phyloP scores from a whole-genome alignment of 2,113 vertebrate species.

The Cyprinodon tularosa region DNA sequence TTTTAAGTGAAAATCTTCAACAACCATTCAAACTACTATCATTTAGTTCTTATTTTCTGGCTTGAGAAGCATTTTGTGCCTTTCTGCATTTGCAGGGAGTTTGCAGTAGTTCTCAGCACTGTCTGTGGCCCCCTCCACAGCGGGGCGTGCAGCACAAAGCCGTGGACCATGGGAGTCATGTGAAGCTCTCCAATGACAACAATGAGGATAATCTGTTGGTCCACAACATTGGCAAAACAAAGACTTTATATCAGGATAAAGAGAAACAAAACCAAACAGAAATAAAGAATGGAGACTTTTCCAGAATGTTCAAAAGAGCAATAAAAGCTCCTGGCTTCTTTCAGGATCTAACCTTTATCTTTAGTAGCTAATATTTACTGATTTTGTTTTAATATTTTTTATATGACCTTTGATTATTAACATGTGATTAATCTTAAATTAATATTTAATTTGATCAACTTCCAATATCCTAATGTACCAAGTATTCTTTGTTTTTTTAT shows the following conservation, averaged over 20 bases:
- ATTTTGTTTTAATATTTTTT: not conserved
- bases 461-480: too few relatives aligned
- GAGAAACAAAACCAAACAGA: not conserved
- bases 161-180: conserved; percentile 34
- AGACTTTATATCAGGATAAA: not conserved
- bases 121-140: conserved; percentile 24
- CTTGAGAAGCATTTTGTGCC: conserved; percentile 18
- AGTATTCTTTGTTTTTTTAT: too few relatives aligned
- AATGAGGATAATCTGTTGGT: conserved; percentile 44
- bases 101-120: conserved; percentile 14
- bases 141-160: conserved; percentile 50
- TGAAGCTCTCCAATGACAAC: conserved; percentile 56
- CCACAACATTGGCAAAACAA: conserved; percentile 22
- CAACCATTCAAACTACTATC: not conserved
- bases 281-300: not conserved
- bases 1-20: not conserved
- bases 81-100: conserved; percentile 14
- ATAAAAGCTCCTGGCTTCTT: not conserved
- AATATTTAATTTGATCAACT: too few relatives aligned
- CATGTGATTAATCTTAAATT: too few relatives aligned
- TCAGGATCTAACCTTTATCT: not conserved
- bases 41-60: conserved; percentile 4
- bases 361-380: not conserved
- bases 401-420: not conserved
- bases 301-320: not conserved